A percentile compares a stretch with the other conserved stretches of the same genome.
These are phyloP conservation scores for Pheosia tremula DNA, from an alignment of 2,888 invertebrate genomes.

Conservation along the genomic window DNA sequence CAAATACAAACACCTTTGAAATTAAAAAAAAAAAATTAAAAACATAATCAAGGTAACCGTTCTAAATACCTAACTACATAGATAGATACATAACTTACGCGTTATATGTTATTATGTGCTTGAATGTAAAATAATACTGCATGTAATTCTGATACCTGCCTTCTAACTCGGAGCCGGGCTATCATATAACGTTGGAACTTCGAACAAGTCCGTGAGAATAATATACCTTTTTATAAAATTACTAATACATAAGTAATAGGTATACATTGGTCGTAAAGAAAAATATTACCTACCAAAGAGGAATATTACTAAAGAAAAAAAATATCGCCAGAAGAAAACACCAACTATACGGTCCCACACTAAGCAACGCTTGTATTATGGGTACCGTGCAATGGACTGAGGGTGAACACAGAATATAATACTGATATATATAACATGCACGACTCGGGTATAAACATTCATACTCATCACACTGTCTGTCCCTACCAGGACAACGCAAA, in stretches of 20 bases:
- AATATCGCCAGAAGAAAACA: too few species aligned
- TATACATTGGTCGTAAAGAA: slow-evolving; percentile 23
- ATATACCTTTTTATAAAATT: background rate
- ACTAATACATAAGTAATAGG: slow-evolving; percentile 9
- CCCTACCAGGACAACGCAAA: too few species aligned
- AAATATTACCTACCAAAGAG: too few species aligned
- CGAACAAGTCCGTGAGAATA: slow-evolving; percentile 58
- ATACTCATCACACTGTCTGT: too few species aligned
- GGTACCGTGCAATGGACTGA: too few species aligned
- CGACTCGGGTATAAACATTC: too few species aligned
- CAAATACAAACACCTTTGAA: background rate
- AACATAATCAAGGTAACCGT: slow-evolving; percentile 4
- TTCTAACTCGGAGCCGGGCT: slow-evolving; percentile 59
- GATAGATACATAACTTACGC: slow-evolving; percentile 11
- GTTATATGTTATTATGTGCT: slow-evolving; percentile 22
- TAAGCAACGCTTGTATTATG: too few species aligned
- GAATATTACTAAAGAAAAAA: too few species aligned
- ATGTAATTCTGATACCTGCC: slow-evolving; percentile 71
- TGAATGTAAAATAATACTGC: slow-evolving; percentile 68
- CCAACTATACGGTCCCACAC: too few species aligned
- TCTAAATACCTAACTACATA: slow-evolving; percentile 9
- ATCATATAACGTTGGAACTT: slow-evolving; percentile 52
- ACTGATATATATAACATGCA: too few species aligned
- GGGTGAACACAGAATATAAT: too few species aligned
- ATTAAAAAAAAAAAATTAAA: background rate